These are phyloP conservation scores for Paratilapia polleni DNA, from an alignment of 2,113 vertebrate genomes.

Conservation along the genomic window DNA sequence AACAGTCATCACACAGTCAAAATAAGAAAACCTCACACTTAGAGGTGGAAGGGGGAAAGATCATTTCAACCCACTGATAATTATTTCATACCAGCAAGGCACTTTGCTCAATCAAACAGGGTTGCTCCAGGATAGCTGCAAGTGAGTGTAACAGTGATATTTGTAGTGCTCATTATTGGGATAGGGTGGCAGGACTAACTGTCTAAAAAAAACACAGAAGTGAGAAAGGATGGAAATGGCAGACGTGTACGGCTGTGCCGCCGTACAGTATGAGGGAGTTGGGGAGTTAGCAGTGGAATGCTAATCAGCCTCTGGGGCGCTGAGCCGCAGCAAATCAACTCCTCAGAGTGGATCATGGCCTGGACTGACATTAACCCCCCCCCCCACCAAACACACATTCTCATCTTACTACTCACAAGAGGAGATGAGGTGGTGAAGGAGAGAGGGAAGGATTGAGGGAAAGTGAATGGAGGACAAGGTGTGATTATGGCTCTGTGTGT, in stretches of 20 bases:
- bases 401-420: constrained; percentile 64
- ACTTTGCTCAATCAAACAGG: constrained; percentile 46
- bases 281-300: constrained; percentile 66
- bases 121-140: constrained; percentile 52
- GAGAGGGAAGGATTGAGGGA: constrained; percentile 4
- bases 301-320: constrained; percentile 71
- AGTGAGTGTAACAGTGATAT: constrained; percentile 52
- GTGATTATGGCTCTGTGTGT: constrained; percentile 24
- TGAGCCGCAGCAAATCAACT: constrained; percentile 76
- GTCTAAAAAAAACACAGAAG: constrained; percentile 28
- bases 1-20: constrained; percentile 41
- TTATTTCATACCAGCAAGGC: constrained; percentile 45
- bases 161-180: constrained; percentile 63
- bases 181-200: constrained; percentile 38
- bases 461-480: constrained; percentile 23
- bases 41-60: constrained; percentile 15
- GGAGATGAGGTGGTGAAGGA: constrained; percentile 44
- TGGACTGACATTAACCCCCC: constrained; percentile 69
- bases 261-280: constrained; percentile 59
- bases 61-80: constrained; percentile 49
- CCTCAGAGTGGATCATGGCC: constrained; percentile 70
- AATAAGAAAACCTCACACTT: constrained; percentile 40
- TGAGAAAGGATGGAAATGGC: constrained; percentile 35
- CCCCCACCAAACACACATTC: constrained; percentile 62
- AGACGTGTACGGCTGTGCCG: constrained; percentile 22